phyloP scores from a whole-genome alignment of 2,113 vertebrate species.

The Desmodus rotundus region DNA sequence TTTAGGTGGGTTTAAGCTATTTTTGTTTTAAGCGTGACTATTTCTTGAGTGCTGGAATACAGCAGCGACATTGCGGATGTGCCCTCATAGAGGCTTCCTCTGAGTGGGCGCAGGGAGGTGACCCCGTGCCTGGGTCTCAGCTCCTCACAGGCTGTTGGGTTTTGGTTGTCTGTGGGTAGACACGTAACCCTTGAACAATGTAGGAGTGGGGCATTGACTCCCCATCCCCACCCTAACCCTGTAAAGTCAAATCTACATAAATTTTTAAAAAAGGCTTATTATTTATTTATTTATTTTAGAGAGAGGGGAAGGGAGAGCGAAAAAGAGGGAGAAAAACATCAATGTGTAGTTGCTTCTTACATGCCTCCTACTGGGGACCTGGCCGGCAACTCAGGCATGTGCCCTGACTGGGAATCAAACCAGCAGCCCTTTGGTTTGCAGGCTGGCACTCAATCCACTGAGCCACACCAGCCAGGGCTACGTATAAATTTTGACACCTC shows the following conservation, averaged over 20 bases:
- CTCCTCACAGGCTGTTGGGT: not conserved
- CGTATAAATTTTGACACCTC: too few relatives aligned
- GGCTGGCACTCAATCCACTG: too few relatives aligned
- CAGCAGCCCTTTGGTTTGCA: too few relatives aligned
- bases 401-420: too few relatives aligned
- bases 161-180: not conserved
- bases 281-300: too few relatives aligned
- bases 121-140: not conserved
- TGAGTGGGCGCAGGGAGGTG: rapidly evolving
- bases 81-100: not conserved
- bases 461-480: not conserved
- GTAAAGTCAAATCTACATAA: not conserved
- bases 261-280: not conserved
- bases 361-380: too few relatives aligned
- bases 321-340: too few relatives aligned
- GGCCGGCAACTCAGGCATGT: too few relatives aligned
- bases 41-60: not conserved
- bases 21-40: not conserved
- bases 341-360: too few relatives aligned
- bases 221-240: not conserved
- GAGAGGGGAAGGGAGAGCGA: too few relatives aligned
- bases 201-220: not conserved
- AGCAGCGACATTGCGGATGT: not conserved
- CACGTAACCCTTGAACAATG: not conserved
- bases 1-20: not conserved